A percentile compares a stretch with the other conserved stretches of the same genome.
Evolutionary conservation across 2,113 vertebrate genomes (phyloP).

Genomic region (Syngnathus floridae): DNA sequence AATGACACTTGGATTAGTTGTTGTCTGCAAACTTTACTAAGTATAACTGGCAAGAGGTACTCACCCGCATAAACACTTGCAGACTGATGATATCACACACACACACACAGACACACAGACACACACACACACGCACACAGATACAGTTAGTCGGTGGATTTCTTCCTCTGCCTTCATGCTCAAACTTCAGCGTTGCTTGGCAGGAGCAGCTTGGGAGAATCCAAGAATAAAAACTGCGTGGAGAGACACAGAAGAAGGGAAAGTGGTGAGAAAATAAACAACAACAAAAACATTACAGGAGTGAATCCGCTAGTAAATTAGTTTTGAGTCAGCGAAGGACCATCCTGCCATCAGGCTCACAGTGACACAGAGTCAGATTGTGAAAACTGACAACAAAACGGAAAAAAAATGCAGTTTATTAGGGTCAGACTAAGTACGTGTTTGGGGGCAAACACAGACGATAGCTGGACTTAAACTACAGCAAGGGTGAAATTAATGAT

Average conservation of each 20-base stretch:
- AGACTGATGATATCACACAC: slow-evolving; percentile 82
- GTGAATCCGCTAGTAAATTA: slow-evolving; percentile 15
- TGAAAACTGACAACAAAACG: not conserved
- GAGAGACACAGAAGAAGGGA: slow-evolving; percentile 45
- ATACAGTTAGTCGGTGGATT: slow-evolving; percentile 41
- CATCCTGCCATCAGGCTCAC: slow-evolving; percentile 9
- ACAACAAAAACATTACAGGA: slow-evolving; percentile 12
- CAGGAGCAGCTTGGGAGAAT: slow-evolving; percentile 84
- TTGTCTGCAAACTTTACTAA: not conserved
- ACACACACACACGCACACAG: slow-evolving; percentile 69
- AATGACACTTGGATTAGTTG: not conserved
- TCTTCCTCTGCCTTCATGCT: slow-evolving; percentile 7
- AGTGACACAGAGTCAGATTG: slow-evolving; percentile 34
- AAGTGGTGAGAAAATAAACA: not conserved
- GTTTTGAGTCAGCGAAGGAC: slow-evolving; percentile 55
- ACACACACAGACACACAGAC: slow-evolving; percentile 48
- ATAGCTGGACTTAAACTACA: not conserved
- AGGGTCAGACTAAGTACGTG: not conserved
- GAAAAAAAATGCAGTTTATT: not conserved
- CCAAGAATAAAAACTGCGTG: slow-evolving; percentile 84
- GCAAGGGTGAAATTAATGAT: not conserved
- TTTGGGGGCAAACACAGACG: not conserved
- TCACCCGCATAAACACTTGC: slow-evolving; percentile 91
- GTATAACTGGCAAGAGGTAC: slow-evolving; percentile 32
- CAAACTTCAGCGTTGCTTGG: slow-evolving; percentile 68